phyloP scores from a whole-genome alignment of 2,888 invertebrate genomes.

The Anorthoa munda region DNA sequence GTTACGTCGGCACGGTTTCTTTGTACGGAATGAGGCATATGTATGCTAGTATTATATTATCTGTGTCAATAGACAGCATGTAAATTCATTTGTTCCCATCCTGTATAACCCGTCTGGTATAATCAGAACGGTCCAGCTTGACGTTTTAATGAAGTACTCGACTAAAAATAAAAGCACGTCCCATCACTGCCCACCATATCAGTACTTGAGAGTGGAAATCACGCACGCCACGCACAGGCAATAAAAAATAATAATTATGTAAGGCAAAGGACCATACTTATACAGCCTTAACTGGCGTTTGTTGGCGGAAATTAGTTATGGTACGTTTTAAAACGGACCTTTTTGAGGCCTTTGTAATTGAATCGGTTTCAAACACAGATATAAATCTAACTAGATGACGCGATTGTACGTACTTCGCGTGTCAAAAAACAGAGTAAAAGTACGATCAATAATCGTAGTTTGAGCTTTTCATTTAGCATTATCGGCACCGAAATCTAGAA shows the following conservation, averaged over 20 bases:
- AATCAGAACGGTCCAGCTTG: slow-evolving; percentile 41
- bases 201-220: slow-evolving; percentile 65
- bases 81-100: slow-evolving; percentile 36
- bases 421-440: too few relatives aligned
- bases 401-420: too few relatives aligned
- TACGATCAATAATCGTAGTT: too few relatives aligned
- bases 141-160: slow-evolving; percentile 64
- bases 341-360: slow-evolving; percentile 40
- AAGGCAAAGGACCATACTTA: slow-evolving; percentile 59
- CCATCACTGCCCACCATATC: slow-evolving; percentile 65
- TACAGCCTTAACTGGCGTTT: slow-evolving; percentile 54
- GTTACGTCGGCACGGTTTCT: too few relatives aligned
- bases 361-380: slow-evolving; percentile 15
- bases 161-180: slow-evolving; percentile 55
- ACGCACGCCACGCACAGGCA: slow-evolving; percentile 65
- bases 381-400: too few relatives aligned
- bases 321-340: slow-evolving; percentile 22
- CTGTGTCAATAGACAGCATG: neutral
- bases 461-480: too few relatives aligned
- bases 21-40: too few relatives aligned
- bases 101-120: slow-evolving; percentile 42
- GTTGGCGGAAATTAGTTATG: slow-evolving; percentile 62
- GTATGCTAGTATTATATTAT: too few relatives aligned
- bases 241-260: slow-evolving; percentile 70
- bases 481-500: too few relatives aligned